These are phyloP conservation scores for Geopemphigus sp. DNA, from an alignment of 1,140 invertebrate species.

Conservation along the genomic window DNA sequence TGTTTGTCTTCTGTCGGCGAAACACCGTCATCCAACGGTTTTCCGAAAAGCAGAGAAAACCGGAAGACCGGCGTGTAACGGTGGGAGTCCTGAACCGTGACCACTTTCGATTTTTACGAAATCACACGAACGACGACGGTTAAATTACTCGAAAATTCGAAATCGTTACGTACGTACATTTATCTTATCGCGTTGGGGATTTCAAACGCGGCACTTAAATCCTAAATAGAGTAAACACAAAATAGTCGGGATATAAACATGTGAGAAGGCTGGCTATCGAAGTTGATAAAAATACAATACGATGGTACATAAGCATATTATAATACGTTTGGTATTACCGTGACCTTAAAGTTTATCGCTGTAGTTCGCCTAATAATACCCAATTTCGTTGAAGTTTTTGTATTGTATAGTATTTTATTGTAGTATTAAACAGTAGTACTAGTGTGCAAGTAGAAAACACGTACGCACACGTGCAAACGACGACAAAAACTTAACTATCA, in stretches of 20 bases:
- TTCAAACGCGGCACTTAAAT: background rate
- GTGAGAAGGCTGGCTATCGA: background rate
- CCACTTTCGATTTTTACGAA: slow-evolving; percentile 46
- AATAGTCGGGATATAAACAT: slow-evolving; percentile 6
- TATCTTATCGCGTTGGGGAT: background rate
- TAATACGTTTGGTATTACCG: background rate
- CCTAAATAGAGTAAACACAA: background rate
- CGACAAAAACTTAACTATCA: background rate
- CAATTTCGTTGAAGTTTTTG: too few species aligned
- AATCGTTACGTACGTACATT: background rate
- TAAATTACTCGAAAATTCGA: slow-evolving; percentile 7
- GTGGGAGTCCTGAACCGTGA: slow-evolving; percentile 35
- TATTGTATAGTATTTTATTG: too few species aligned
- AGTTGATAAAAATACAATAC: background rate
- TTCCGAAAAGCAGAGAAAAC: slow-evolving; percentile 41
- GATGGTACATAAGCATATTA: background rate
- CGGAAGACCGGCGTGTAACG: slow-evolving; percentile 19
- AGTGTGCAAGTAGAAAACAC: background rate
- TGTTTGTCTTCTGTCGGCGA: background rate
- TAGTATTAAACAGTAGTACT: background rate
- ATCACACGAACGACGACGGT: background rate
- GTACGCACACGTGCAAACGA: background rate
- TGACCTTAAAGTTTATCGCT: slow-evolving; percentile 32
- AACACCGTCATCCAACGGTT: slow-evolving; percentile 25
- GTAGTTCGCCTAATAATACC: too few species aligned